Percentiles rank a stretch among this genome's conserved stretches.
Conservation (phyloP, 1,140 invertebrate species). For the Drosophila sturtevanti region DNA sequence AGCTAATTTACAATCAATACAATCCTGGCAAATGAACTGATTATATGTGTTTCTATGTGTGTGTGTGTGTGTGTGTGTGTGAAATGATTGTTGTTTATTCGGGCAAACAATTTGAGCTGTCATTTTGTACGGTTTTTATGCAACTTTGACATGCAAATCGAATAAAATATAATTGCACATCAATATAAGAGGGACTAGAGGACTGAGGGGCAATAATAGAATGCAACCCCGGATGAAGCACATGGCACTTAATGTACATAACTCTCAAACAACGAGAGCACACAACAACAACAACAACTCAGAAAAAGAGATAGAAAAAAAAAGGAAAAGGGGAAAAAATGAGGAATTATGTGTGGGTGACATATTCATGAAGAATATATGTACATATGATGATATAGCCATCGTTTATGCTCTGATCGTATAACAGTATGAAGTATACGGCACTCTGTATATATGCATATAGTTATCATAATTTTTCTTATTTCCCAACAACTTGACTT, state of each 20-base stretch:
- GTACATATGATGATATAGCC: too few relatives aligned
- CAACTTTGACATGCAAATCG: constrained; percentile 69
- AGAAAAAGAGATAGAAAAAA: not conserved
- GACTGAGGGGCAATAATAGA: not conserved
- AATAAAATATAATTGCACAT: constrained; percentile 57
- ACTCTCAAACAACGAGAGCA: not conserved
- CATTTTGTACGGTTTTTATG: constrained; percentile 55
- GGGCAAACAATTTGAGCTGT: constrained; percentile 65
- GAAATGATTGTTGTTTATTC: constrained; percentile 57
- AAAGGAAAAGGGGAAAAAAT: too few relatives aligned
- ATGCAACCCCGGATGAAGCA: constrained; percentile 2
- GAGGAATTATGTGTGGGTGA: too few relatives aligned
- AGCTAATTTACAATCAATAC: constrained; percentile 28
- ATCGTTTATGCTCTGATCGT: too few relatives aligned
- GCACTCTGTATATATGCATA: too few relatives aligned
- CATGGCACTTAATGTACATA: constrained; percentile 2
- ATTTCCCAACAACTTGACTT: too few relatives aligned
- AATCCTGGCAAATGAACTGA: constrained; percentile 6
- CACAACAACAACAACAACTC: too few relatives aligned
- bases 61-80: not conserved
- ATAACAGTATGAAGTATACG: too few relatives aligned
- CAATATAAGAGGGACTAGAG: not conserved
- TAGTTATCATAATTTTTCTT: too few relatives aligned
- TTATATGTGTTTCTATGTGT: not conserved
- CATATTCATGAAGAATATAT: too few relatives aligned